Base-by-base conservation (phyloP, 2,797 vertebrate species). In the Cheirogaleus major region DNA sequence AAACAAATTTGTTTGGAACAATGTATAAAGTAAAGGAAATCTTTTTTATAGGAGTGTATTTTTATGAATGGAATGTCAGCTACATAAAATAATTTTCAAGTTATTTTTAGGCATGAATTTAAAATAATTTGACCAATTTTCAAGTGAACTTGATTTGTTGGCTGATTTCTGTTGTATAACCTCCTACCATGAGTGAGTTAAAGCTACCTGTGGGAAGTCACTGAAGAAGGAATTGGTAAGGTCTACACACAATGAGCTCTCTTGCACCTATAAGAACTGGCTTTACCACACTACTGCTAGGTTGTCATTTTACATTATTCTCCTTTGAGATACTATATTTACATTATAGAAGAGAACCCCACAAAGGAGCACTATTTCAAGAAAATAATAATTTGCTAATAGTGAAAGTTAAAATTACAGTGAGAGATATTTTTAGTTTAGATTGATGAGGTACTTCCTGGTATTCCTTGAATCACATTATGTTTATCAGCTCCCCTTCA, bases 341-440 rank as follows among this genome's bases (percentile, higher is more conserved):
- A 45, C 25, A 20, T 70, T 73, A 69, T 45, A n/a, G 20, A 94
- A 55, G 2, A 35, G n/a, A 69, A 89, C 5, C 2, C 2, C 7
- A 65, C 25, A 73, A 84, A 97, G 45, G 32, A 81, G 14, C 15
- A 76, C 12, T 89, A 22, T 50, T 50, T 67, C 80, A 84, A 91
- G 22, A 63, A 89, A 92, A 94, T 76, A 87, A 59, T 91, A 82
- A 79, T 83, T 95, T 94, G 12, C 32, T 92, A 89, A 50, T n/a
- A 73, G 41, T 22, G 7, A 11, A 70, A 76, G 43, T 81, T 55
- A 69, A 93, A 50, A 93, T 73, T 91, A 57, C 0, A 73, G 7
- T 27, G 22, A 86, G 45, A 86, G 1, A 7, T 13, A 55, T 52
- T 82, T 87, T 55, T 38, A 30, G 10, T 5, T 50, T 89, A 82